phyloP scores from a whole-genome alignment of 2,888 invertebrate species.

The Limenitis camilla region DNA sequence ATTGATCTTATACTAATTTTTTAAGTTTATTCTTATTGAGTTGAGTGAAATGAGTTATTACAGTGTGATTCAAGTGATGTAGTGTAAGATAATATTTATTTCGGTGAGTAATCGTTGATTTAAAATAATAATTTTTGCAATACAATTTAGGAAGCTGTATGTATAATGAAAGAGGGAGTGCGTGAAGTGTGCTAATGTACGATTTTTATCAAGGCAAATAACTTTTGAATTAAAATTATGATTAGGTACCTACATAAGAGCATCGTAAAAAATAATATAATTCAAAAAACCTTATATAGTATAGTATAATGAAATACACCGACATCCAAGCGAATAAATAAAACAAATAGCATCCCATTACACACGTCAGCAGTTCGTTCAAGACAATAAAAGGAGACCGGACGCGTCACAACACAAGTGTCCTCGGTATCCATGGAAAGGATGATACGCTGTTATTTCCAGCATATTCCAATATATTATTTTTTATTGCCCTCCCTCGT shows the following conservation, averaged over 20 bases:
- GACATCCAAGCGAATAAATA: slow-evolving; percentile 36
- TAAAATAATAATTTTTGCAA: too few species aligned
- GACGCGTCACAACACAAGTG: slow-evolving; percentile 65
- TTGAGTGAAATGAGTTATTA: neutral
- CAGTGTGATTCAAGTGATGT: slow-evolving; percentile 1
- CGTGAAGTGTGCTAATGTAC: too few species aligned
- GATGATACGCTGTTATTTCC: slow-evolving; percentile 75
- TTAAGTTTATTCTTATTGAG: neutral
- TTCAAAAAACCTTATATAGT: neutral
- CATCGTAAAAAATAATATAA: neutral
- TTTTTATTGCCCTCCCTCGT: slow-evolving; percentile 69
- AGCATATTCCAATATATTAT: slow-evolving; percentile 77
- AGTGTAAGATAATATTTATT: neutral
- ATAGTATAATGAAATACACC: neutral
- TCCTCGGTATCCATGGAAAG: slow-evolving; percentile 61
- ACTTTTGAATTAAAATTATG: too few species aligned
- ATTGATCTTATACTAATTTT: slow-evolving; percentile 18
- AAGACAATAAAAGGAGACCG: slow-evolving; percentile 65
- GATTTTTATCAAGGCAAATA: too few species aligned
- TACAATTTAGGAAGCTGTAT: too few species aligned
- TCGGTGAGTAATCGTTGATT: neutral
- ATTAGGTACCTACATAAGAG: too few species aligned
- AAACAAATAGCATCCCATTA: slow-evolving; percentile 41
- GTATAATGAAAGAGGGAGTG: too few species aligned
- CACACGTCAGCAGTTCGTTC: slow-evolving; percentile 58